Conservation (phyloP, 2,113 vertebrate species). For the Alaudala cheleensis region DNA sequence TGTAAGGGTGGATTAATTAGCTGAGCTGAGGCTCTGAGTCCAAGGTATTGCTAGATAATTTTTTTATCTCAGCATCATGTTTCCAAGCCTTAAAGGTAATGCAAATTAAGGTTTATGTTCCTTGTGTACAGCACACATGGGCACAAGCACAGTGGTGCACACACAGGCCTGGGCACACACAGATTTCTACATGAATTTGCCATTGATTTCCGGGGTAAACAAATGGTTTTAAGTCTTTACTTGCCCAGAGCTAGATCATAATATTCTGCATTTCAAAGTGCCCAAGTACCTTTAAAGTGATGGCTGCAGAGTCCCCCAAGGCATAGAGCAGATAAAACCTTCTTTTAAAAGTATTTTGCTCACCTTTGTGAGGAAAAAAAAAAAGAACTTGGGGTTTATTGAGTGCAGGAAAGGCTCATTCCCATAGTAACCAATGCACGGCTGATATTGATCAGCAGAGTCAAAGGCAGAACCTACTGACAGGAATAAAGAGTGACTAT, state of each 20-base stretch:
- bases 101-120: neutral
- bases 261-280: constrained; percentile 87
- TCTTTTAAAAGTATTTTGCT: constrained; percentile 87
- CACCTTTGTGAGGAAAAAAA: constrained; percentile 82
- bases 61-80: constrained; percentile 19
- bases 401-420: constrained; percentile 74
- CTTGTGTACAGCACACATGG: neutral
- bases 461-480: constrained; percentile 77
- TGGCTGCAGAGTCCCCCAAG: constrained; percentile 80
- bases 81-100: neutral
- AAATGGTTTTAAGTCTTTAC: constrained; percentile 86
- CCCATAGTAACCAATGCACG: constrained; percentile 75
- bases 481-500: constrained; percentile 75
- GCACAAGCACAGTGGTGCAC: neutral
- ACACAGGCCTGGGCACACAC: neutral
- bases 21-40: neutral
- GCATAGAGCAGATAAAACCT: constrained; percentile 79
- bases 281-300: constrained; percentile 83
- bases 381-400: constrained; percentile 83
- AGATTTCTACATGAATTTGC: constrained; percentile 66
- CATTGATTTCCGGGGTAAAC: constrained; percentile 93
- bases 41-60: neutral
- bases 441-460: constrained; percentile 78
- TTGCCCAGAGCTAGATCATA: constrained; percentile 88
- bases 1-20: constrained; percentile 33